Conservation (phyloP, 30 jellyfish, hydroid and myxozoan genomes). For the Hydractinia echinata region DNA sequence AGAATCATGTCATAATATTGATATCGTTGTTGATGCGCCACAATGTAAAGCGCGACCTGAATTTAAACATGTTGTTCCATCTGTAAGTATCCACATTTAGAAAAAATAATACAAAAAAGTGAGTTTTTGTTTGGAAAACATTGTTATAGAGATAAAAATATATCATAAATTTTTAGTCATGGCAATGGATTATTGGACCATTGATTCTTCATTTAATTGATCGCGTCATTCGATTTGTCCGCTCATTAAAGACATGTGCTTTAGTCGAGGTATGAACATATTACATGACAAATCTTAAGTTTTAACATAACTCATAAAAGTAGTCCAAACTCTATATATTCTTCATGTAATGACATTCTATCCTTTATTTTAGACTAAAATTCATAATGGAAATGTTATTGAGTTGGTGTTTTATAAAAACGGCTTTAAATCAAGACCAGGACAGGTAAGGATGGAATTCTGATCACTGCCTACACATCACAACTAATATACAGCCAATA, state of each 20-base stretch:
- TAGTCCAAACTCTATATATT: neutral
- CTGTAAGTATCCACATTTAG: conserved; percentile 26
- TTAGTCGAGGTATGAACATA: conserved; percentile 11
- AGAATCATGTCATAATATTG: conserved; percentile 25
- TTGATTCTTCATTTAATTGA: conserved; percentile 44
- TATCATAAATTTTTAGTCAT: conserved; percentile 42
- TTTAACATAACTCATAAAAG: neutral
- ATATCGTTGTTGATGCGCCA: neutral
- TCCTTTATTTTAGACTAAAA: conserved; percentile 33
- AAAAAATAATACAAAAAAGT: no score
- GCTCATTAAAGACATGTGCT: conserved; percentile 12
- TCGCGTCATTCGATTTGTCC: conserved; percentile 44
- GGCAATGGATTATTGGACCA: conserved; percentile 84
- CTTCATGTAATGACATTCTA: neutral
- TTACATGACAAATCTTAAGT: neutral
- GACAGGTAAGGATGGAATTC: conserved; percentile 51
- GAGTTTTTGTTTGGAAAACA: neutral
- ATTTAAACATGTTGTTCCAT: conserved; percentile 55
- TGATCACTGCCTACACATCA: neutral
- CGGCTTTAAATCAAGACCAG: conserved; percentile 77
- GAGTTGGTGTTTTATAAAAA: conserved; percentile 61
- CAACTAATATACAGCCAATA: neutral
- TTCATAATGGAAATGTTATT: conserved; percentile 71
- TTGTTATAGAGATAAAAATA: neutral
- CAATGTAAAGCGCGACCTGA: conserved; percentile 43